phyloP scores from a whole-genome alignment of 1,140 invertebrate species.

The Asobara japonica region DNA sequence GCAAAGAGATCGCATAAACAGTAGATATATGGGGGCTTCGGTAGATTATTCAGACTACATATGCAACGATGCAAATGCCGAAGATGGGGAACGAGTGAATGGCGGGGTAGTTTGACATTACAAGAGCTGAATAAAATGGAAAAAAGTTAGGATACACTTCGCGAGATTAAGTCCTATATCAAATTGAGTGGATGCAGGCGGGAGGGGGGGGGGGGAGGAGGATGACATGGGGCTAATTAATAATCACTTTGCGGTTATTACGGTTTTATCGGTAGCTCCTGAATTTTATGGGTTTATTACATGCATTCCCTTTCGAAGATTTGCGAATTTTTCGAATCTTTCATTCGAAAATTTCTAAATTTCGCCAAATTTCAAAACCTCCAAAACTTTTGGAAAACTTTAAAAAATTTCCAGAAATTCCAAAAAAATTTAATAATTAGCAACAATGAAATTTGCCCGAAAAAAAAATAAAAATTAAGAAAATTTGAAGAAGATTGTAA shows the following conservation, averaged over 20 bases:
- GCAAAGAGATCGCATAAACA: constrained; percentile 5
- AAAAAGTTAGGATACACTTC: constrained; percentile 39
- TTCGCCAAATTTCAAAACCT: too few relatives aligned
- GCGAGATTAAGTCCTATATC: constrained; percentile 47
- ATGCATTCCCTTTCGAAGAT: background rate
- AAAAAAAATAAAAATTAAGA: too few relatives aligned
- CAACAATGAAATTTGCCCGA: too few relatives aligned
- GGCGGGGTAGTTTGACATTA: background rate
- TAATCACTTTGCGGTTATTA: constrained; percentile 25
- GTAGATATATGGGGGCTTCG: background rate
- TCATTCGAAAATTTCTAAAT: too few relatives aligned
- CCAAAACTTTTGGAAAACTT: too few relatives aligned
- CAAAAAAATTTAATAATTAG: too few relatives aligned
- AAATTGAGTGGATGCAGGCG: too few relatives aligned
- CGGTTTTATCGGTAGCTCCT: background rate
- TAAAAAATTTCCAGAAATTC: too few relatives aligned
- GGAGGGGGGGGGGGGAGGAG: background rate
- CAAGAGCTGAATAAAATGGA: constrained; percentile 25
- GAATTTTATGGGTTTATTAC: background rate
- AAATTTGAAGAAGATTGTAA: too few relatives aligned
- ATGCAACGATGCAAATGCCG: constrained; percentile 28
- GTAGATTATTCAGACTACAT: constrained; percentile 30
- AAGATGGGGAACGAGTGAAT: constrained; percentile 6
- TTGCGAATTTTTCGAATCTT: too few relatives aligned
- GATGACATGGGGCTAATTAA: constrained; percentile 37